Conservation (phyloP, 2,888 invertebrate genomes). For the Melitaea athalia region DNA sequence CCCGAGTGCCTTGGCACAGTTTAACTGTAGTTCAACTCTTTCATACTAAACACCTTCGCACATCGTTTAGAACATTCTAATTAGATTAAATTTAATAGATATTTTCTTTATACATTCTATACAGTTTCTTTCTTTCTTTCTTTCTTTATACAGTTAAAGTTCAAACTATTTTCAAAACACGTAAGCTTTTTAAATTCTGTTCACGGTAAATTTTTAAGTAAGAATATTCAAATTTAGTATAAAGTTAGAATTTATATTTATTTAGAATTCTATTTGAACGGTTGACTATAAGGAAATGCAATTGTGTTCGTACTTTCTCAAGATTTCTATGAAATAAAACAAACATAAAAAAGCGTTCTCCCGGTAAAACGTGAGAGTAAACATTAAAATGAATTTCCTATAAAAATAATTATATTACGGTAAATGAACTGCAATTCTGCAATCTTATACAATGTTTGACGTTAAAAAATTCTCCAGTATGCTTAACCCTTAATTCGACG, state of each 20-base stretch:
- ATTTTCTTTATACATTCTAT: not conserved
- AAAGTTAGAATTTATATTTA: too few species aligned
- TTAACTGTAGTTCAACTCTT: constrained; percentile 43
- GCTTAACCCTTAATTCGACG: too few species aligned
- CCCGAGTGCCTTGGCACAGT: constrained; percentile 69
- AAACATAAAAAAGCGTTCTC: constrained; percentile 36
- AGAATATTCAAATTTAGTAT: too few species aligned
- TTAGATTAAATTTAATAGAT: not conserved
- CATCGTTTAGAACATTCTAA: constrained; percentile 19
- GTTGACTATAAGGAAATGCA: constrained; percentile 12
- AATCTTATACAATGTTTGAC: constrained; percentile 10
- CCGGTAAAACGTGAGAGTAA: constrained; percentile 48
- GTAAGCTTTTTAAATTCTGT: too few species aligned
- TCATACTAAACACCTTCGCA: constrained; percentile 41
- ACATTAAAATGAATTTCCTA: constrained; percentile 26
- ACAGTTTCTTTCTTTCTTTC: too few species aligned
- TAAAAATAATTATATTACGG: constrained; percentile 1
- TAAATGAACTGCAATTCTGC: not conserved
- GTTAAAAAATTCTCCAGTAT: constrained; percentile 17
- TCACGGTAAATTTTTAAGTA: too few species aligned
- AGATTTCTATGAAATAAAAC: constrained; percentile 31
- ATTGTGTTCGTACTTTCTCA: constrained; percentile 27
- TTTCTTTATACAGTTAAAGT: too few species aligned
- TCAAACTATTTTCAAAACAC: too few species aligned
- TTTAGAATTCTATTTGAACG: too few species aligned